These are phyloP conservation scores for Oscheius myriophilus DNA, from an alignment of 2,888 invertebrate species.

Conservation along the genomic window DNA sequence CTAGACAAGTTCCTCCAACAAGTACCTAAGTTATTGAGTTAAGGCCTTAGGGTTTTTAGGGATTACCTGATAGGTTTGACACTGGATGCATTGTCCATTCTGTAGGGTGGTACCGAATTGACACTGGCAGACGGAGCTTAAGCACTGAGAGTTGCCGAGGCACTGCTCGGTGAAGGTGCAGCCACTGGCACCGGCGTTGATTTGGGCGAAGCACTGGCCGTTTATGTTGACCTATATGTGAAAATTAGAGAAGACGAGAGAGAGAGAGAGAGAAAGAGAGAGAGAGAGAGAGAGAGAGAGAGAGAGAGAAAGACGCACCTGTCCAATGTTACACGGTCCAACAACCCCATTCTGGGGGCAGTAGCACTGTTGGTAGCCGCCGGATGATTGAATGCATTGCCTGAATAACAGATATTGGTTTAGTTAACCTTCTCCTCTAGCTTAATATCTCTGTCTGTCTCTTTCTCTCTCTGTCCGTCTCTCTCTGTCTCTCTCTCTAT, in stretches of 20 bases:
- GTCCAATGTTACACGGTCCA: background rate
- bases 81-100: constrained; percentile 4
- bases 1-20: constrained; percentile 5
- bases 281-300: too few relatives aligned
- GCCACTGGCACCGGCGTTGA: constrained; percentile 40
- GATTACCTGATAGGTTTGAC: constrained; percentile 25
- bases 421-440: too few relatives aligned
- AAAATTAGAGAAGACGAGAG: too few relatives aligned
- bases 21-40: constrained; percentile 5
- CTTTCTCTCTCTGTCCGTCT: too few relatives aligned
- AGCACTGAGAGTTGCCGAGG: constrained; percentile 24
- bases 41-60: background rate
- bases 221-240: constrained; percentile 38
- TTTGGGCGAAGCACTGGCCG: constrained; percentile 52
- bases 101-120: background rate
- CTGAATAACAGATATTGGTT: too few relatives aligned
- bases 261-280: too few relatives aligned
- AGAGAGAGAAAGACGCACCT: too few relatives aligned
- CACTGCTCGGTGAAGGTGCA: constrained; percentile 56
- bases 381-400: too few relatives aligned
- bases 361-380: constrained; percentile 1
- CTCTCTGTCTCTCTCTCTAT: too few relatives aligned
- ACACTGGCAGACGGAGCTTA: constrained; percentile 3
- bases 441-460: too few relatives aligned
- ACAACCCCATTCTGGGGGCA: background rate